Base-by-base conservation (phyloP, 92 coral and sea anemone genomes). In the Palythoa caribaeorum region DNA sequence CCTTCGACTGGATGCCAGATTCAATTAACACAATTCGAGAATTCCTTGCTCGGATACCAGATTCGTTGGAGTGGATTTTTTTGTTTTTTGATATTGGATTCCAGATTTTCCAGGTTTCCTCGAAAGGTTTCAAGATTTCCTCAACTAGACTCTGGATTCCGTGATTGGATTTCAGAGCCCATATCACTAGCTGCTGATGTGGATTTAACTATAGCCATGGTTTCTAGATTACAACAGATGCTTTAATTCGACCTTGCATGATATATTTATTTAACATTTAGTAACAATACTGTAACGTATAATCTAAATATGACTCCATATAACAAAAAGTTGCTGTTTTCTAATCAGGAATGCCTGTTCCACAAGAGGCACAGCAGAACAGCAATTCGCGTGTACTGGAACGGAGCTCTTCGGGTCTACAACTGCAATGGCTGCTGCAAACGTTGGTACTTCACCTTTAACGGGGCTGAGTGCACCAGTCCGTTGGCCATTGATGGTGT, bases 301-400 rank as follows among this genome's bases (percentile, higher is more conserved):
- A 57, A 57, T 3, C 15, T 3, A 57, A 12, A 14, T 57, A 14
- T 57, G 12, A 10, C 15, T 17, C 15, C 2, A 10, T 57, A 10
- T 57, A 57, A 52, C 7, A 6, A 52, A 6, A 52, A 52, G 11
- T 0, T 57, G 72, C 28, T 28, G 28, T 28, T 28, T 28, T 28
- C 28, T 28, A 28, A 28, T 28, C 28, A 28, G 28, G 28, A 66
- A 28, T 66, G 72, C 37, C 6, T 66, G 37, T 66, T 66, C 72
- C 6, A 19, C 17, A 66, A 66, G 37, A 19, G 3, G 3, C 8
- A n/a, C 37, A 36, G 19, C 19, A 1, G 19, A 13, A 66, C 72
- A 66, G 72, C 72, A 28, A 38, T 66, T 66, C 72, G 19, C 38
- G 72, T 66, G 72, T 66, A 66, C 19, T 66, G 72, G 72, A 66